phyloP scores from a whole-genome alignment of 2,888 invertebrate genomes.

The Tinea pellionella region DNA sequence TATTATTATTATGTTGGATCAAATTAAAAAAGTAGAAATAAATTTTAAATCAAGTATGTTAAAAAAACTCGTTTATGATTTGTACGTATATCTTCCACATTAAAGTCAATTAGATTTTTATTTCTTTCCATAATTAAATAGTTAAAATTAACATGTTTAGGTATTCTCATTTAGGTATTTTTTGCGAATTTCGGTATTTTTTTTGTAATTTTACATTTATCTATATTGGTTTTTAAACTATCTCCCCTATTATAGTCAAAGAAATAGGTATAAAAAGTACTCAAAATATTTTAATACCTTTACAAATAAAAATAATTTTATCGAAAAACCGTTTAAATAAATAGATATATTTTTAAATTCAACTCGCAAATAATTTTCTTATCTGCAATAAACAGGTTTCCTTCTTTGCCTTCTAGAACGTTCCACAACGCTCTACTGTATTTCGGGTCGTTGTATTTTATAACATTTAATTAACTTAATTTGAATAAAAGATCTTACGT shows the following conservation, averaged over 20 bases:
- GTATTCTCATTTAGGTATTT: too few relatives aligned
- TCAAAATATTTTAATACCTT: too few relatives aligned
- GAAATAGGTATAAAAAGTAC: too few relatives aligned
- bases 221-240: too few relatives aligned
- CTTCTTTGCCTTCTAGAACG: neutral
- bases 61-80: neutral
- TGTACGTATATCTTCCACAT: neutral
- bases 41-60: neutral
- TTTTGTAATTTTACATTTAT: neutral
- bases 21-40: conserved; percentile 1
- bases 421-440: neutral
- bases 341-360: too few relatives aligned
- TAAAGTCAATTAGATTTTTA: neutral
- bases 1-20: too few relatives aligned
- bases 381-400: neutral
- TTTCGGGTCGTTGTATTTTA: neutral
- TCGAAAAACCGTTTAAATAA: too few relatives aligned
- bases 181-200: neutral
- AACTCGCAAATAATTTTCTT: too few relatives aligned
- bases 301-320: too few relatives aligned
- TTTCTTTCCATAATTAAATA: neutral
- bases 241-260: too few relatives aligned
- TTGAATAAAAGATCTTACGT: too few relatives aligned
- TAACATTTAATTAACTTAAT: too few relatives aligned
- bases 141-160: neutral